phyloP scores from a whole-genome alignment of 1,140 invertebrate genomes.

The Thaumetopoea pityocampa region DNA sequence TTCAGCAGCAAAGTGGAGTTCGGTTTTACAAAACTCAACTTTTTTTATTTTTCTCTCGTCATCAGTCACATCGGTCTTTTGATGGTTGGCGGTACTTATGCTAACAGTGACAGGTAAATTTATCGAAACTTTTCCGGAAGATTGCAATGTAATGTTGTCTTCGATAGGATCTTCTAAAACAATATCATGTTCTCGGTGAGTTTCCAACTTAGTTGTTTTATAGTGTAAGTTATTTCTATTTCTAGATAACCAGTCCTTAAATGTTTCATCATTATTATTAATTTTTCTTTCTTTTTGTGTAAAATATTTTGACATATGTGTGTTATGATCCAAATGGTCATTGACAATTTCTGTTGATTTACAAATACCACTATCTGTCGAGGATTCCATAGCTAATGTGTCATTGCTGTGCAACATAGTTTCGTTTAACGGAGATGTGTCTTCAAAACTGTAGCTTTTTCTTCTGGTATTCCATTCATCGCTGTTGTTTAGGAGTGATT shows the following conservation, averaged over 20 bases:
- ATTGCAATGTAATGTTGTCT: conserved; percentile 52
- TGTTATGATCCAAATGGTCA: conserved; percentile 34
- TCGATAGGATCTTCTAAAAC: conserved; percentile 34
- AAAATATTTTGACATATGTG: conserved; percentile 16
- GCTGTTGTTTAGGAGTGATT: conserved; percentile 59
- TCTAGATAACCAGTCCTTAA: conserved; percentile 63
- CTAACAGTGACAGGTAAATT: conserved; percentile 64
- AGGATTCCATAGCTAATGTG: conserved; percentile 78
- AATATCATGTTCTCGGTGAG: conserved; percentile 28
- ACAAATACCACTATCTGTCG: conserved; percentile 84
- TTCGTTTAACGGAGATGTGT: conserved; percentile 72
- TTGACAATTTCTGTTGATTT: conserved; percentile 81
- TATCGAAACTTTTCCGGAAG: conserved; percentile 60
- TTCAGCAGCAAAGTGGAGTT: conserved; percentile 90
- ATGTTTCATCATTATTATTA: conserved; percentile 42
- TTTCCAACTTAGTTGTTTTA: conserved; percentile 28
- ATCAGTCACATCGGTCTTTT: conserved; percentile 28
- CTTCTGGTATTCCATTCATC: conserved; percentile 82
- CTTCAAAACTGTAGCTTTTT: conserved; percentile 86
- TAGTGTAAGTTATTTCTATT: conserved; percentile 43
- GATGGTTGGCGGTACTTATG: conserved; percentile 31
- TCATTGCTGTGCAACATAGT: conserved; percentile 64
- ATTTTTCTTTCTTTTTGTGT: conserved; percentile 26
- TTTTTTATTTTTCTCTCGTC: conserved; percentile 80
- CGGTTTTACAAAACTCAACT: conserved; percentile 90